Conservation (phyloP, 2,888 invertebrate species). For the Heteromyza rotundicornis region DNA sequence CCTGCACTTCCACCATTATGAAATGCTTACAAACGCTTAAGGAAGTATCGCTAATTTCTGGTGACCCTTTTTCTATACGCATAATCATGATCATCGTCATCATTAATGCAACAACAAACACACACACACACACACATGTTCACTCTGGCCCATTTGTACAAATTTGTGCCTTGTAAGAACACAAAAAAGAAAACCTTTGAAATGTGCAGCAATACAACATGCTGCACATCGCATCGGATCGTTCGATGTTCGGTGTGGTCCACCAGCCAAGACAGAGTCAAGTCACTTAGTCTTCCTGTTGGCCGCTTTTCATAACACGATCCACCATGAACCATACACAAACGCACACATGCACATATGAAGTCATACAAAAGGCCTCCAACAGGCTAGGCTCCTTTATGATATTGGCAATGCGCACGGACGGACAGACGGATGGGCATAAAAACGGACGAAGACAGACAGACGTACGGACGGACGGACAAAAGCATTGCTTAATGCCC, state of each 20-base stretch:
- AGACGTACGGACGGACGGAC: constrained; percentile 20
- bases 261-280: constrained; percentile 20
- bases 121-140: neutral
- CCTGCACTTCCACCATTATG: too few species aligned
- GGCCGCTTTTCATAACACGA: constrained; percentile 1
- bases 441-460: constrained; percentile 19
- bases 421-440: constrained; percentile 35
- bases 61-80: constrained; percentile 31
- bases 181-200: constrained; percentile 9
- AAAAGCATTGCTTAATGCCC: neutral
- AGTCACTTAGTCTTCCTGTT: neutral
- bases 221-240: neutral
- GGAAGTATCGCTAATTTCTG: constrained; percentile 30
- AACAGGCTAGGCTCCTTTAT: too few species aligned
- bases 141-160: neutral
- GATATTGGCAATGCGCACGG: neutral
- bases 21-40: too few species aligned
- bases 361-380: too few species aligned
- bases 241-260: constrained; percentile 34
- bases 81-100: constrained; percentile 32
- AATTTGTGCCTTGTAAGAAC: neutral
- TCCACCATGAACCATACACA: neutral
- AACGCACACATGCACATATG: neutral
- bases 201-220: constrained; percentile 16
- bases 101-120: constrained; percentile 3